Evolutionary conservation across 2,113 vertebrate species (phyloP), one percentile per base, ranked within the genome.

Genomic region (mouse (Mus musculus)): DNA sequence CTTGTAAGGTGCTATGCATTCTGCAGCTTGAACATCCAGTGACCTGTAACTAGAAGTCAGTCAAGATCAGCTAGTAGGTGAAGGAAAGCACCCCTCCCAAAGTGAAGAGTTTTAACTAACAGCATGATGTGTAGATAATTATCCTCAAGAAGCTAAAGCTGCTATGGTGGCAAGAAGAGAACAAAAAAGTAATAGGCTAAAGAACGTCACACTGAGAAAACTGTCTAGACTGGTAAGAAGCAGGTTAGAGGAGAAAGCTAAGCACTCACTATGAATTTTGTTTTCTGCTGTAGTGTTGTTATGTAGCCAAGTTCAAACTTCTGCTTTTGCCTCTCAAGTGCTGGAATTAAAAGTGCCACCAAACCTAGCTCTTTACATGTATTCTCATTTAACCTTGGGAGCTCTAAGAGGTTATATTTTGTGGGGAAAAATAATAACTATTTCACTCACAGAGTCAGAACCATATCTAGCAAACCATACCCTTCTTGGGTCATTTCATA

Each of bases 1-100:
- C 97, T 97, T 95, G 93, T 96, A 97, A 95, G 77, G 30, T 69
- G 91, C 76, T 90, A 86, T 28, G 85, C 69, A 95, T 97, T 92
- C 92, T 98, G 95, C 73, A 94, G 86, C 54, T 97, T 91, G 86
- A 90, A 96, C 96, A 85, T 90, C 92, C 87, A 87, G 88, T 82
- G 63, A 88, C 96, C 97, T 97, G 73, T 86, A 95, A 96, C 1
- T 95, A 39, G 89, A 96, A 90, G 28, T 91, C 26, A 63, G 56
- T 93, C 42, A 89, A 71, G 61, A 9, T 88, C 28, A 89, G 86
- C 6, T 42, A 85, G 75, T 3, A 78, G 52, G 42, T 92, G 93
- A 95, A 89, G 4, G 28, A 96, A 96, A 92, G 33, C n/a, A 87
- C 49, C 28, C 3, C 17, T n/a, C 36, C 72, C 65, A 80, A 61